Evolutionary conservation across 1,140 invertebrate genomes (phyloP).

Genomic region (Drosophila lowei): DNA sequence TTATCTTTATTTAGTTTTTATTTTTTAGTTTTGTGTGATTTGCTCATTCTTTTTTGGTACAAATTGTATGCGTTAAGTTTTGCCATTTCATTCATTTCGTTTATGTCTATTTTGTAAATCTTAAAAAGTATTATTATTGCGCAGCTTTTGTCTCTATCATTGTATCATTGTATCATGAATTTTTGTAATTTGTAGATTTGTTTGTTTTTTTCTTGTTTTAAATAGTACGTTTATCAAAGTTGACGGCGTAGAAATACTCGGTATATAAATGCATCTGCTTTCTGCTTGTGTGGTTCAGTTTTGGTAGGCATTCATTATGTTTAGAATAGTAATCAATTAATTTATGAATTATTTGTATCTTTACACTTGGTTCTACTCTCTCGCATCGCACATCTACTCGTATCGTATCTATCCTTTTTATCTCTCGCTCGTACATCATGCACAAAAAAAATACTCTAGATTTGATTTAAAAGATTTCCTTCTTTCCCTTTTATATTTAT

Average conservation of each 20-base stretch:
- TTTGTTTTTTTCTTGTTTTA: constrained; percentile 5
- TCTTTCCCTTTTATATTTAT: constrained; percentile 60
- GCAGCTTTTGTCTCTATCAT: constrained; percentile 48
- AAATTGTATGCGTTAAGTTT: constrained; percentile 62
- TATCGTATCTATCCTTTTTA: too few relatives aligned
- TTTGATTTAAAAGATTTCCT: constrained; percentile 68
- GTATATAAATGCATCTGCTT: constrained; percentile 74
- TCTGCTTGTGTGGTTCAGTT: constrained; percentile 57
- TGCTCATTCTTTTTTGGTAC: constrained; percentile 63
- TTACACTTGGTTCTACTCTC: constrained; percentile 36
- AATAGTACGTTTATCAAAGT: constrained; percentile 72
- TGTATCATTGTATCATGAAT: constrained; percentile 30
- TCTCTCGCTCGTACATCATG: constrained; percentile 31
- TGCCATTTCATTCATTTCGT: constrained; percentile 37
- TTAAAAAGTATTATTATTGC: constrained; percentile 75
- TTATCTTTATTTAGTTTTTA: constrained; percentile 44
- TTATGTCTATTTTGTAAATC: constrained; percentile 73
- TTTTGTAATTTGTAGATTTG: constrained; percentile 45
- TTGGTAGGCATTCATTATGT: constrained; percentile 60
- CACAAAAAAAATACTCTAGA: constrained; percentile 78
- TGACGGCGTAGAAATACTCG: constrained; percentile 61
- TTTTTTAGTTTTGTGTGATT: constrained; percentile 36
- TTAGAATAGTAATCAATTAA: constrained; percentile 24
- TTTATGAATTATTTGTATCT: constrained; percentile 34
- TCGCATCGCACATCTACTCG: neutral